A percentile compares a stretch with the other conserved stretches of the same genome.
These are phyloP conservation scores for Eospalax fontanierii DNA, from an alignment of 2,797 vertebrate species.

Conservation along the genomic window DNA sequence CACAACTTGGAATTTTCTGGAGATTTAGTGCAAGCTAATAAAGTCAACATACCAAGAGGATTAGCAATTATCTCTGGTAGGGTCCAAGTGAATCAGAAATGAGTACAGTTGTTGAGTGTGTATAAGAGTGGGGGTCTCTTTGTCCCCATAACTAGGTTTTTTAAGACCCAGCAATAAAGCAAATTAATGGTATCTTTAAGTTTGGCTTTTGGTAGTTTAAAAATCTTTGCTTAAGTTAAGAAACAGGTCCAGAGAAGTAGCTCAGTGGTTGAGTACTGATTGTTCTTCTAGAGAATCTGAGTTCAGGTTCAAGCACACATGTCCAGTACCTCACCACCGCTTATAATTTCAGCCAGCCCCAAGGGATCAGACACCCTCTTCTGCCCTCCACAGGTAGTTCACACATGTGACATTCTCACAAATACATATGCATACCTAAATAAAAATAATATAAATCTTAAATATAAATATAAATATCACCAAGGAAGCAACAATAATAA, in stretches of 20 bases:
- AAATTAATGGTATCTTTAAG: conserved; percentile 1
- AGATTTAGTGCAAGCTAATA: conserved; percentile 18
- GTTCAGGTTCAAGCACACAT: neutral
- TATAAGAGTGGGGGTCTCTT: neutral
- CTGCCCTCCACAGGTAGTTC: neutral
- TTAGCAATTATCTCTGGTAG: neutral
- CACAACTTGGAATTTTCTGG: neutral
- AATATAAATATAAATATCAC: neutral
- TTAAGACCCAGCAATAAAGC: neutral
- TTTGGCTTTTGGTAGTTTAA: conserved; percentile 19
- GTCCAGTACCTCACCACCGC: neutral
- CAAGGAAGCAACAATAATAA: neutral
- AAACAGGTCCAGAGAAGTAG: neutral
- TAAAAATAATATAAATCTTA: neutral
- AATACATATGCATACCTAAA: neutral
- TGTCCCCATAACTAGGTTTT: too few species aligned
- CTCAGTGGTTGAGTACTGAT: neutral
- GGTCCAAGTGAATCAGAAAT: conserved; percentile 14
- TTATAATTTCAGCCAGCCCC: neutral
- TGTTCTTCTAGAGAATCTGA: neutral
- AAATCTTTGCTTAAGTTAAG: conserved; percentile 25
- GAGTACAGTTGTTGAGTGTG: neutral
- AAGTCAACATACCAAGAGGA: conserved; percentile 46
- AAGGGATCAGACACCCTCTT: neutral
- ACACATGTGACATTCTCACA: neutral